Evolutionary conservation across 2,113 vertebrate species (phyloP).

Genomic region (Coreoperca whiteheadi): DNA sequence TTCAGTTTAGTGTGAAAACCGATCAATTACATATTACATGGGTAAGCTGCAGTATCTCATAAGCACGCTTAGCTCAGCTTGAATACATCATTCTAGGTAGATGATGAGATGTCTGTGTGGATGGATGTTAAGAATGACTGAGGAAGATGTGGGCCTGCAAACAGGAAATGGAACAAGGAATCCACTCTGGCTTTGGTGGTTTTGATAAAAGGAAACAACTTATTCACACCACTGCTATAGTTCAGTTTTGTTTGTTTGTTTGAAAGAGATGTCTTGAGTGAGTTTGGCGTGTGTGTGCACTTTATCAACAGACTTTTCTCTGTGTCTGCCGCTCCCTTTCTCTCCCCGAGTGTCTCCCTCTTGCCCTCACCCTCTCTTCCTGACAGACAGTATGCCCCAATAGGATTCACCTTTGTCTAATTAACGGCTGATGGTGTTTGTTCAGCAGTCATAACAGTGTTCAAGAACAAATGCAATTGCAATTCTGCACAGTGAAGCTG

Average conservation of each 20-base stretch:
- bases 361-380: conserved; percentile 13
- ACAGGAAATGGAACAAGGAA: not conserved
- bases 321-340: not conserved
- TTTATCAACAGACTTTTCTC: not conserved
- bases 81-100: conserved; percentile 31
- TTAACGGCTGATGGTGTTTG: conserved; percentile 41
- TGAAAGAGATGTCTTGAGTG: not conserved
- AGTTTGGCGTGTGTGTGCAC: not conserved
- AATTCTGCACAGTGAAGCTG: conserved; percentile 30
- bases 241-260: not conserved
- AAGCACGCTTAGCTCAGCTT: conserved; percentile 29
- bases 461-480: conserved; percentile 7
- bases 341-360: not conserved
- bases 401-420: conserved; percentile 47
- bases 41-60: conserved; percentile 38
- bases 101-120: not conserved
- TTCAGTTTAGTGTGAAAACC: conserved; percentile 35
- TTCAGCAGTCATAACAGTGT: conserved; percentile 42
- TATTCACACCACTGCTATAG: not conserved
- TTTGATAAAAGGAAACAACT: not conserved
- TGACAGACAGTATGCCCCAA: conserved; percentile 14
- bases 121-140: conserved; percentile 1
- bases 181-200: not conserved
- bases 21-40: conserved; percentile 46
- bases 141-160: not conserved